These are phyloP conservation scores for Mustela erminea DNA, from an alignment of 2,797 vertebrate genomes.

Conservation along the genomic window DNA sequence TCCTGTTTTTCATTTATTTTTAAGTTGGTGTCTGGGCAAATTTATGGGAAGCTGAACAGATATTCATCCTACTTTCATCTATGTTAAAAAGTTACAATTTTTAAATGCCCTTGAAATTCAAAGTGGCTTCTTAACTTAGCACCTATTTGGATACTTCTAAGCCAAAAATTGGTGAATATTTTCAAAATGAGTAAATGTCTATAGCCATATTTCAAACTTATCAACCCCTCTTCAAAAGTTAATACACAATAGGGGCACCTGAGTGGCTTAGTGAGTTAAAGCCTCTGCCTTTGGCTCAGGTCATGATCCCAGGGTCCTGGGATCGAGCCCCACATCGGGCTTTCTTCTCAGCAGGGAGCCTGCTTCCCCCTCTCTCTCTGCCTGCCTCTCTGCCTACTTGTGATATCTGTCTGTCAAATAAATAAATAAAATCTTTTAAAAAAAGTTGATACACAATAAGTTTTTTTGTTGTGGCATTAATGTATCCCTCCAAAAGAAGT, in stretches of 20 bases:
- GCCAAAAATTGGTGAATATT: not conserved
- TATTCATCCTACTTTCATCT: not conserved
- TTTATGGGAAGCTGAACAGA: not conserved
- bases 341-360: no score
- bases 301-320: no score
- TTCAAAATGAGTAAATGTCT: not conserved
- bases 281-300: no score
- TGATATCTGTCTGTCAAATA: no score
- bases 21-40: not conserved
- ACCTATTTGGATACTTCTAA: not conserved
- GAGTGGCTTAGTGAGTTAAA: no score
- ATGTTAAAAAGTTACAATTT: not conserved
- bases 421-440: no score
- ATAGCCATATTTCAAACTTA: not conserved
- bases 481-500: not conserved
- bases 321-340: no score
- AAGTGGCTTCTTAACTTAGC: not conserved
- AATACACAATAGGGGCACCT: not conserved
- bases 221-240: not conserved
- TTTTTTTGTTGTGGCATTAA: not conserved
- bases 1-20: not conserved
- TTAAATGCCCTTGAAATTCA: not conserved
- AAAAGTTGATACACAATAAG: not conserved
- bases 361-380: no score
- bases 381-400: no score